Base-by-base conservation (phyloP, 2,797 vertebrate species). In the Crocodylus rhombifer region DNA sequence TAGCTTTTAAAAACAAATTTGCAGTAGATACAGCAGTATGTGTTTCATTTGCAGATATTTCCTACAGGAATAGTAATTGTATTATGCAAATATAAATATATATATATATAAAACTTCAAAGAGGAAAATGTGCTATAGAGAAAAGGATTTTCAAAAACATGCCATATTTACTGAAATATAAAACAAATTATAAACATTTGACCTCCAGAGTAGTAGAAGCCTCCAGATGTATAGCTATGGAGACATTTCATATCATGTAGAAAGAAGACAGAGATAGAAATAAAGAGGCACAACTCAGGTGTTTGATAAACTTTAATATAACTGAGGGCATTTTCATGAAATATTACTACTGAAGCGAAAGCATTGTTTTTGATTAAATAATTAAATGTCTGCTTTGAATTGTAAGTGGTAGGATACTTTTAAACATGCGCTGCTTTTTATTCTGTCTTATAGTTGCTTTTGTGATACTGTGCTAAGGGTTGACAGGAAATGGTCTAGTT, bases 181-280 rank as follows among this genome's bases (percentile, higher is more conserved):
- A 88, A 86, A n/a, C 71, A 90, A 77, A 78, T 88, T 6, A 51
- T 94, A 86, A 80, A 71, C 2, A 91, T 96, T 93, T 89, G 21
- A 77, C 65, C 74, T 64, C 62, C 63, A 26, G 57, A 61, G 61
- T 56, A 91, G 9, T n/a, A 25, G 71, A 67, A 51, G 18, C 56
- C 95, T 94, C 75, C 64, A 88, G 90, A 73, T 80, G 57, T 4
- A 33, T 80, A 23, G 82, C 93, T 78, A 92, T 91, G 62, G 69
- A 89, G 91, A 60, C 55, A 93, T 58, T 94, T 88, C 56, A 71
- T 51, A 63, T 86, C 86, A 28, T 64, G 42, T 17, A 84, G 75
- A 82, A 85, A 76, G 33, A 17, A 18, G 16, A 14, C 23, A 73
- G 74, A 93, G 21, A 30, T 55, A 88, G 63, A 75, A 82, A 87